Evolutionary conservation across 2,888 invertebrate species (phyloP).

Genomic region (Phortica okadai): DNA sequence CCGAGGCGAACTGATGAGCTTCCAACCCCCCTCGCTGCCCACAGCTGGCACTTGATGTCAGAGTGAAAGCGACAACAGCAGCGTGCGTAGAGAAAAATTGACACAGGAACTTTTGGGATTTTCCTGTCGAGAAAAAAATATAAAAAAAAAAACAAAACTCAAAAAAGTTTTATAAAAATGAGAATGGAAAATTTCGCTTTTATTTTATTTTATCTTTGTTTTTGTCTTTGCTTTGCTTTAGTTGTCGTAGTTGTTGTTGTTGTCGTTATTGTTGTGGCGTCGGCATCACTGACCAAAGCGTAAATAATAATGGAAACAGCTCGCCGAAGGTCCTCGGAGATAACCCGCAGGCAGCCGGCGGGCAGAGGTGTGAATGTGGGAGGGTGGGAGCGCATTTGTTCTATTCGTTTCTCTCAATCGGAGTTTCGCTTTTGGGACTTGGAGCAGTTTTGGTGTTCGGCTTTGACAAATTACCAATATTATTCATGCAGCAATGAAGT

Average conservation of each 20-base stretch:
- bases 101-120: constrained; percentile 72
- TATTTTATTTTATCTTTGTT: constrained; percentile 35
- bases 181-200: constrained; percentile 69
- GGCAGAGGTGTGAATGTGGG: not conserved
- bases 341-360: constrained; percentile 52
- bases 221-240: constrained; percentile 21
- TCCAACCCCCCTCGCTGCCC: constrained; percentile 49
- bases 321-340: constrained; percentile 68
- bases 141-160: constrained; percentile 35
- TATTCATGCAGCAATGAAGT: constrained; percentile 72
- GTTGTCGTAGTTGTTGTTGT: too few relatives aligned
- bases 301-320: constrained; percentile 64
- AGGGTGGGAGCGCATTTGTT: constrained; percentile 45
- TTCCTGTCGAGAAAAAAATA: constrained; percentile 46
- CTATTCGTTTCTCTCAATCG: constrained; percentile 61
- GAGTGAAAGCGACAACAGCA: constrained; percentile 56
- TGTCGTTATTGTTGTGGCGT: too few relatives aligned
- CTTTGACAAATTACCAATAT: constrained; percentile 72
- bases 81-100: constrained; percentile 56
- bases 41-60: constrained; percentile 61
- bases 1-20: not conserved
- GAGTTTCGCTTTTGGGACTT: constrained; percentile 65
- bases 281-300: constrained; percentile 45
- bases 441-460: constrained; percentile 57
- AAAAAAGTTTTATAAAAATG: constrained; percentile 70